A percentile compares a stretch with the other conserved stretches of the same genome.
These are phyloP conservation scores for Lucinisca nassula DNA, from an alignment of 2,888 invertebrate genomes.

Conservation along the genomic window DNA sequence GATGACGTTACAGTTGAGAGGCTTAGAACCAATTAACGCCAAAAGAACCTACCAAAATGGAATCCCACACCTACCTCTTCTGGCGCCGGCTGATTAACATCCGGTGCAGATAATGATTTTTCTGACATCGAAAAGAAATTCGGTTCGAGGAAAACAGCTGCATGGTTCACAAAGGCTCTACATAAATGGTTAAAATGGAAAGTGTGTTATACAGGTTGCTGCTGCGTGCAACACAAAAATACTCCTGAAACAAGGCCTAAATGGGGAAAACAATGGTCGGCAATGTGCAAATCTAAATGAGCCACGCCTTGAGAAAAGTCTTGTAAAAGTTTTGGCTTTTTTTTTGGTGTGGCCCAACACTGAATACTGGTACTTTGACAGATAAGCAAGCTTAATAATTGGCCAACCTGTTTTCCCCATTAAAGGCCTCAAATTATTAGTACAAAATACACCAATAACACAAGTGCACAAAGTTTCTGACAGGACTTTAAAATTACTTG, in stretches of 20 bases:
- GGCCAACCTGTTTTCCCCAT: not conserved
- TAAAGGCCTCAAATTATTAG: not conserved
- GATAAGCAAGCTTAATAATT: no score
- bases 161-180: conserved; percentile 52
- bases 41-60: not conserved
- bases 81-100: conserved; percentile 66
- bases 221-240: not conserved
- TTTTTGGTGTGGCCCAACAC: no score
- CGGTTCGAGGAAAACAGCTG: conserved; percentile 59
- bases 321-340: no score
- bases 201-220: not conserved
- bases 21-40: not conserved
- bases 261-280: not conserved
- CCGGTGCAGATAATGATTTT: conserved; percentile 70
- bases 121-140: conserved; percentile 66
- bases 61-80: conserved; percentile 57
- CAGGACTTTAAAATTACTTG: no score
- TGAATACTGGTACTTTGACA: no score
- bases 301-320: no score
- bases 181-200: conserved; percentile 20
- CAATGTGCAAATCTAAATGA: no score
- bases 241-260: not conserved
- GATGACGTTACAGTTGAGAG: not conserved
- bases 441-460: conserved; percentile 1
- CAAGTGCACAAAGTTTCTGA: not conserved